Percentiles rank a stretch among this genome's conserved stretches.
Conservation (phyloP, 2,888 invertebrate species). For the Drosophila silvestris region DNA sequence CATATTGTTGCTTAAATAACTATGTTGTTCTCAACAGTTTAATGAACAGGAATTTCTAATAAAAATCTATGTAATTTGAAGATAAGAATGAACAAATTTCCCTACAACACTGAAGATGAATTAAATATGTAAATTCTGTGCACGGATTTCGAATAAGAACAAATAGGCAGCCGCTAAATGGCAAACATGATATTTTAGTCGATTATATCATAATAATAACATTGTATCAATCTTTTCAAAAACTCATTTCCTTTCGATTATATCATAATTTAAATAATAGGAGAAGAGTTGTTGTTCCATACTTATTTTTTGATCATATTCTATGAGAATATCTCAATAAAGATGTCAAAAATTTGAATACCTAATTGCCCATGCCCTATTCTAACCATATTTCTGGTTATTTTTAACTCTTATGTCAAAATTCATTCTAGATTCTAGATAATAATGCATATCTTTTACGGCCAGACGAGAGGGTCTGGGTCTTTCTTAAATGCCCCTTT, state of each 20-base stretch:
- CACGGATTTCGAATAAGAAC: background rate
- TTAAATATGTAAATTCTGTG: background rate
- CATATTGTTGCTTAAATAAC: background rate
- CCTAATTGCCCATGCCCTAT: background rate
- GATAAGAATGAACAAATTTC: fast-evolving
- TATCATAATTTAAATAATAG: background rate
- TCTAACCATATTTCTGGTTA: background rate
- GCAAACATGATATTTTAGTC: background rate
- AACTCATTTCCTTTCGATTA: background rate
- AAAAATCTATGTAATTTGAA: background rate
- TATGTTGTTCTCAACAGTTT: background rate
- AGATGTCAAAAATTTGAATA: background rate
- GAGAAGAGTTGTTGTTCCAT: background rate
- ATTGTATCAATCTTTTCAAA: too few species aligned
- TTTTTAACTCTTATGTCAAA: background rate
- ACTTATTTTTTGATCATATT: background rate
- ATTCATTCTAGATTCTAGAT: background rate
- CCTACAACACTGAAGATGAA: background rate
- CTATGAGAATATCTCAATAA: background rate
- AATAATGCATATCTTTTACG: background rate
- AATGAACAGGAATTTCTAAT: background rate
- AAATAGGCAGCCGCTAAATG: too few species aligned
- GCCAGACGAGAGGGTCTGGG: fast-evolving
- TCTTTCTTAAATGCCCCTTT: background rate
- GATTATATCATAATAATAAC: background rate